A percentile compares a stretch with the other conserved stretches of the same genome.
These are phyloP conservation scores for Galagoides demidoff DNA, from an alignment of 2,797 vertebrate genomes.

Conservation along the genomic window DNA sequence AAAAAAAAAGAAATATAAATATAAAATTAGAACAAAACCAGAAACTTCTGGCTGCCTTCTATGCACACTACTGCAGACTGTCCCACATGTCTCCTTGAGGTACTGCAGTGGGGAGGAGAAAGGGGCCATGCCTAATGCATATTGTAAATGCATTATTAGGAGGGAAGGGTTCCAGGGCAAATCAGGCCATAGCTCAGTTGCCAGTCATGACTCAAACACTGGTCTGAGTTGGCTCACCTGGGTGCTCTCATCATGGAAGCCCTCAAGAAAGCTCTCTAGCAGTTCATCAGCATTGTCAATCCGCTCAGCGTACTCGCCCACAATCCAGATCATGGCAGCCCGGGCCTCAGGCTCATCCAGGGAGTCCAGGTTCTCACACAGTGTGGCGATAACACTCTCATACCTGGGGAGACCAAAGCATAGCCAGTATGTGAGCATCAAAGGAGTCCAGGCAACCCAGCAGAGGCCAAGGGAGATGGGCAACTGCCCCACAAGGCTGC, in stretches of 20 bases:
- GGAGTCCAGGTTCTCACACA: conserved; percentile 90
- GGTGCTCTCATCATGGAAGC: conserved; percentile 90
- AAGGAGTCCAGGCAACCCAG: not conserved
- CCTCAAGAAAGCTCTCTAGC: conserved; percentile 90
- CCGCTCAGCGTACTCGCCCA: conserved; percentile 89
- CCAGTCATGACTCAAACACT: not conserved
- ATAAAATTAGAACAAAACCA: not conserved
- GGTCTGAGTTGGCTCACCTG: conserved; percentile 81
- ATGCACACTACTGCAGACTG: not conserved
- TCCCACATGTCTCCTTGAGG: not conserved
- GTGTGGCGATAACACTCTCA: conserved; percentile 88
- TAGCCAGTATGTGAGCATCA: rapidly evolving
- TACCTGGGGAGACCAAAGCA: conserved; percentile 81
- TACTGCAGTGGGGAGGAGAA: not conserved
- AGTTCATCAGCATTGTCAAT: conserved; percentile 89
- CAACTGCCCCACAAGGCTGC: not conserved
- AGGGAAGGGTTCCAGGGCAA: not conserved
- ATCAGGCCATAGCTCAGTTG: not conserved
- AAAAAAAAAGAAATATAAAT: not conserved
- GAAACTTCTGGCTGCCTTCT: not conserved
- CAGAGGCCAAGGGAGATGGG: not conserved
- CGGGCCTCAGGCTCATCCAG: conserved; percentile 89
- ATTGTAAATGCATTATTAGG: too few relatives aligned
- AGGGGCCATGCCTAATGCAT: too few relatives aligned
- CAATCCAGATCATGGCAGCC: conserved; percentile 91